These are phyloP conservation scores for Pelusios castaneus DNA, from an alignment of 2,113 vertebrate genomes.

Conservation along the genomic window DNA sequence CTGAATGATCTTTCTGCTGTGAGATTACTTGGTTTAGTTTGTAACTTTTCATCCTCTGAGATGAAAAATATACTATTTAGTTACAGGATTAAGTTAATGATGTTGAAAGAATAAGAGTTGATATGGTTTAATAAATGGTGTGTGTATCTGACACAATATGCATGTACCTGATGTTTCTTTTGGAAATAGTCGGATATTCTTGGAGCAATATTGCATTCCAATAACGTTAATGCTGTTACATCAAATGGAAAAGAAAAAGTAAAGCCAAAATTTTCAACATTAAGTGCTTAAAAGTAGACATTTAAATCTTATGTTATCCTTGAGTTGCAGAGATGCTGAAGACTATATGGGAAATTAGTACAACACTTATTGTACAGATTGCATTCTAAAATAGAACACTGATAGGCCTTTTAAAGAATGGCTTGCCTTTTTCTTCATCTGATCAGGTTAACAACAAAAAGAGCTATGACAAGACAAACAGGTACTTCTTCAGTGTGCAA, in stretches of 20 bases:
- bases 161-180: neutral
- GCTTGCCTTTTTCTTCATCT: neutral
- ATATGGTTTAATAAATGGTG: neutral
- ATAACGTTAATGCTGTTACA: neutral
- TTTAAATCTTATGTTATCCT: neutral
- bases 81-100: neutral
- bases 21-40: neutral
- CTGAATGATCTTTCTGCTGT: neutral
- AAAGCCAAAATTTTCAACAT: neutral
- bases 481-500: neutral
- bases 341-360: too few relatives aligned
- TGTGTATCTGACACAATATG: neutral
- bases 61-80: neutral
- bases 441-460: neutral
- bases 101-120: neutral
- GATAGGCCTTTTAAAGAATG: neutral
- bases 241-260: neutral
- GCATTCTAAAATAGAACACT: neutral
- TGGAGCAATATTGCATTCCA: neutral
- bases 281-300: neutral
- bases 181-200: neutral
- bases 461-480: neutral
- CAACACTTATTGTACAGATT: too few relatives aligned
- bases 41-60: neutral
- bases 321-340: neutral